Percentiles rank a stretch among this genome's conserved stretches.
These are phyloP conservation scores for Anarsia innoxiella DNA, from an alignment of 2,888 invertebrate genomes.

Conservation along the genomic window DNA sequence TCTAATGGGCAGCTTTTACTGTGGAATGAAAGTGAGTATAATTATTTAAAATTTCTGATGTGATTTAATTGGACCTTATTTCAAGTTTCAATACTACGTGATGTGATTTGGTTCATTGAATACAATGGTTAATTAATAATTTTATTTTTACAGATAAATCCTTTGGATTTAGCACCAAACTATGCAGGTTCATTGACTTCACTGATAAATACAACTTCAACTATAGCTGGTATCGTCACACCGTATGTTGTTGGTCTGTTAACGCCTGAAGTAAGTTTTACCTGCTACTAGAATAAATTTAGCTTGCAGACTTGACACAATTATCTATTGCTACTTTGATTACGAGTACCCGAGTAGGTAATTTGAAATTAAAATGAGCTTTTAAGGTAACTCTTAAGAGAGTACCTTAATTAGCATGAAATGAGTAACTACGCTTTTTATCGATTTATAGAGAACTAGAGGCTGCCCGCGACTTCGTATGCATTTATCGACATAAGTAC, in stretches of 20 bases:
- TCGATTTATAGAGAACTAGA: background rate
- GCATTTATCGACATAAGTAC: no score
- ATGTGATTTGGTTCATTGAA: background rate
- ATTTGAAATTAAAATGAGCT: background rate
- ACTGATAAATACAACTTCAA: conserved; percentile 78
- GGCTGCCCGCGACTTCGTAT: no score
- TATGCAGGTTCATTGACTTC: conserved; percentile 79
- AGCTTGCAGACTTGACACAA: background rate
- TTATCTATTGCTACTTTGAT: background rate
- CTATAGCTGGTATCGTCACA: conserved; percentile 75
- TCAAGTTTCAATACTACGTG: background rate
- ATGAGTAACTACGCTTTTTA: background rate
- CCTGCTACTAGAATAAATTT: background rate
- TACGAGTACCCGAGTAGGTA: background rate
- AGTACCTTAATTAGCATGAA: background rate
- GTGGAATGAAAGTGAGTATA: conserved; percentile 76
- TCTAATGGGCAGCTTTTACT: conserved; percentile 82
- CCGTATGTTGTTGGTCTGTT: conserved; percentile 77
- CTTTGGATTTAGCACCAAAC: conserved; percentile 78
- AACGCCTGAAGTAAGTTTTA: conserved; percentile 73
- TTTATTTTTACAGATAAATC: conserved; percentile 65
- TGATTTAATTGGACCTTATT: background rate
- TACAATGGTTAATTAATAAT: background rate
- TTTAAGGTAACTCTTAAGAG: background rate
- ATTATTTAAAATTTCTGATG: background rate